Evolutionary conservation across 2,113 vertebrate species (phyloP), one percentile per base, ranked within the genome.

Genomic region (Nannospalax galili): DNA sequence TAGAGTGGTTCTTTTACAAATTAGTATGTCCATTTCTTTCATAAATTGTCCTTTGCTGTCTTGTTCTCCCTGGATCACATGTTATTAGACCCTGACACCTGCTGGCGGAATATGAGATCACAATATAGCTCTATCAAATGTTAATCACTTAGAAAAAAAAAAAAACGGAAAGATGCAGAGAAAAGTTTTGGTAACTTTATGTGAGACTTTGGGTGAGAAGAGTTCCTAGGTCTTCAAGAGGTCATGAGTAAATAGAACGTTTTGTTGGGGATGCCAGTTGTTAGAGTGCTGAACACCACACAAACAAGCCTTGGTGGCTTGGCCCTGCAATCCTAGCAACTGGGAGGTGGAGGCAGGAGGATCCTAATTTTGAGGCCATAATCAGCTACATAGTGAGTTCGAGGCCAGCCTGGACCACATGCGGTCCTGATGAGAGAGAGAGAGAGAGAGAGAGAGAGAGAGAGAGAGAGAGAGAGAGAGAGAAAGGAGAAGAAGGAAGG

Each of bases 81-180:
- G 6, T 52, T 84, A 9, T 86, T 72, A 79, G 35, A 94, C 89
- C 95, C 79, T 35, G 97, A 88, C 97, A 91, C 96, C 96, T 98
- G 67, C 94, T 94, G 97, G 70, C 75, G 8, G 35, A 26, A 0
- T 12, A 0, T 78, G 86, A 74, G 28, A 93, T 92, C 94, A 88
- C 95, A 90, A 22, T 52, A 20, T 24, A 92, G 95, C 92, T 91
- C 95, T 95, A 87, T 69, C 94, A 92, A 95, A 84, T 82, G 81
- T 42, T 77, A n/a, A 81, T n/a, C n/a, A n/a, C n/a, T n/a, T n/a
- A n/a, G n/a, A n/a, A n/a, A n/a, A n/a, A n/a, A n/a, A n/a, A n/a
- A n/a, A n/a, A n/a, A n/a, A n/a, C n/a, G n/a, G n/a, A n/a, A n/a
- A n/a, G n/a, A n/a, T n/a, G n/a, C n/a, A n/a, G 19, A n/a, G 19